phyloP scores from a whole-genome alignment of 2,888 invertebrate species.

The Yponomeuta sedellus region DNA sequence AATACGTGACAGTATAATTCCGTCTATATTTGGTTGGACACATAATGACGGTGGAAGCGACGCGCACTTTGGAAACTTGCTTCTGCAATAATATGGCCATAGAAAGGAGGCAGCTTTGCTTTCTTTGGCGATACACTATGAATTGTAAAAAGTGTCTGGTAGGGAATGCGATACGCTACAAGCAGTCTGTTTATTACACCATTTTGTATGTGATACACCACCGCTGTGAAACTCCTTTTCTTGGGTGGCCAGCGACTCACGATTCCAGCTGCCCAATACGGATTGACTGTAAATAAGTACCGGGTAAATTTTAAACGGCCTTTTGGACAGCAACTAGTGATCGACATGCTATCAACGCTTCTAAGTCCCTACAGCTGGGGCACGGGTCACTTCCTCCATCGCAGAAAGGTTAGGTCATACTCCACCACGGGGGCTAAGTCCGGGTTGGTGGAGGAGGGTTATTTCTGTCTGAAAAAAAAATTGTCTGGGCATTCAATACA shows the following conservation, averaged over 20 bases:
- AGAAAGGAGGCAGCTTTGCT: background rate
- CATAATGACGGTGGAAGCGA: background rate
- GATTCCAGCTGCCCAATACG: background rate
- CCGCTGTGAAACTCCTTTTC: background rate
- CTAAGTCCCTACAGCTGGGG: no score
- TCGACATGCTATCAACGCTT: no score
- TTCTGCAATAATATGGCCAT: background rate
- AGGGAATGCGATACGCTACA: conserved; percentile 1
- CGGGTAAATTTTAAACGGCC: no score
- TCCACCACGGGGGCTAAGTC: no score
- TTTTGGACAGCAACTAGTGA: no score
- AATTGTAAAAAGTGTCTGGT: conserved; percentile 1
- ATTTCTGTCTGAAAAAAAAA: no score
- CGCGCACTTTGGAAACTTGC: background rate
- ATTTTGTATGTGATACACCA: background rate
- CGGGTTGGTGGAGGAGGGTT: no score
- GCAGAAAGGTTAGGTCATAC: no score
- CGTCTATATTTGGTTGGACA: conserved; percentile 10
- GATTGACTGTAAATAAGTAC: background rate
- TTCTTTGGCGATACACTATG: conserved; percentile 6
- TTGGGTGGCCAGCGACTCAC: no score
- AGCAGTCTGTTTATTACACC: background rate
- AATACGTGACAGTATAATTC: conserved; percentile 7
- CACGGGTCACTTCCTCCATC: no score
- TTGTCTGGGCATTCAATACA: no score